These are phyloP conservation scores for Ceratotherium simum DNA, from an alignment of 2,113 vertebrate genomes.

Conservation along the genomic window DNA sequence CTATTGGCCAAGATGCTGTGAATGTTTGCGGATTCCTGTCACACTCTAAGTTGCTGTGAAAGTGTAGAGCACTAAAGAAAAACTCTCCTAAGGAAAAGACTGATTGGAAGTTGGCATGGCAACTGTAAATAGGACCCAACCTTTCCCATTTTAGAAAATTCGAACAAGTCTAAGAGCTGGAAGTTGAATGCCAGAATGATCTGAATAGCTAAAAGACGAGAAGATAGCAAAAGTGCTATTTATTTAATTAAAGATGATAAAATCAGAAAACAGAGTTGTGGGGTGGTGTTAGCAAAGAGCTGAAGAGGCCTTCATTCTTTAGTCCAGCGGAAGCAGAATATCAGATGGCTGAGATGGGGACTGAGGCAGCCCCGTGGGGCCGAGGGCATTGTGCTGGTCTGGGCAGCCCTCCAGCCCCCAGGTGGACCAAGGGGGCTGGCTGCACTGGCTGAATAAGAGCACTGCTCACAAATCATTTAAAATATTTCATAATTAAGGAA, in stretches of 20 bases:
- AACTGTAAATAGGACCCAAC: conserved; percentile 77
- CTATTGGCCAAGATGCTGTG: conserved; percentile 56
- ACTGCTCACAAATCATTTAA: neutral
- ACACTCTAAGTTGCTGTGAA: conserved; percentile 81
- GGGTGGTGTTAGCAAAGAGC: conserved; percentile 3
- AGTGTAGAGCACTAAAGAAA: conserved; percentile 73
- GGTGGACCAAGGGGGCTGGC: conserved; percentile 77
- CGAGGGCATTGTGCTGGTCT: conserved; percentile 75
- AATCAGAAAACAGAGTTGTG: conserved; percentile 47
- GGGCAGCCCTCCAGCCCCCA: conserved; percentile 79
- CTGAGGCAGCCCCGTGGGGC: conserved; percentile 49
- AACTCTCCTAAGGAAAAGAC: conserved; percentile 70
- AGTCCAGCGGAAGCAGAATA: conserved; percentile 64
- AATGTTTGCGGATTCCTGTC: conserved; percentile 79
- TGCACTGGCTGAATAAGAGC: conserved; percentile 59
- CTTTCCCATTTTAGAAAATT: conserved; percentile 71
- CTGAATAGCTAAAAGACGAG: conserved; percentile 13
- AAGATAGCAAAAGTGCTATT: neutral
- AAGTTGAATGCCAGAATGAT: conserved; percentile 57
- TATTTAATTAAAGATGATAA: conserved; percentile 60
- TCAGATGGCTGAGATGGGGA: conserved; percentile 73
- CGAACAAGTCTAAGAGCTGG: conserved; percentile 60
- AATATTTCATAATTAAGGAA: neutral
- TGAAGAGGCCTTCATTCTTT: conserved; percentile 9
- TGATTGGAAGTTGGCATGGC: conserved; percentile 81